Evolutionary conservation across 2,113 vertebrate species (phyloP).

Genomic region (Oncorhynchus nerka): DNA sequence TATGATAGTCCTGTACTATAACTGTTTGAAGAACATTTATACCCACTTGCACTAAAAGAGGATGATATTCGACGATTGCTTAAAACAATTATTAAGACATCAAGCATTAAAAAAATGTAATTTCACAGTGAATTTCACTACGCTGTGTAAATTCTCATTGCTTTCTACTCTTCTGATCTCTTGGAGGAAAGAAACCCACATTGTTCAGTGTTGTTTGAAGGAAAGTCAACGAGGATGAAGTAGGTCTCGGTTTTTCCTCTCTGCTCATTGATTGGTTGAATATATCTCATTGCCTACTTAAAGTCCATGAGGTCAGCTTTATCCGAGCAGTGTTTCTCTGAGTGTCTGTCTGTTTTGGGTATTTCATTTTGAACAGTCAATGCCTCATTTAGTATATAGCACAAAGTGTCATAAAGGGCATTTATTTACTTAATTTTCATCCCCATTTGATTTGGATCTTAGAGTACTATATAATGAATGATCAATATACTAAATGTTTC

Average conservation of each 20-base stretch:
- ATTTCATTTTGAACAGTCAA: no score
- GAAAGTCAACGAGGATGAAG: not conserved
- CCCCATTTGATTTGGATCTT: no score
- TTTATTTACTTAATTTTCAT: no score
- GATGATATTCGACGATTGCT: not conserved
- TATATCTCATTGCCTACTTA: not conserved
- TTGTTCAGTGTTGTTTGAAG: not conserved
- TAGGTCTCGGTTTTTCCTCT: not conserved
- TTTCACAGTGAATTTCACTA: not conserved
- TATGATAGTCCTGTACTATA: not conserved
- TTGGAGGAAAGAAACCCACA: not conserved
- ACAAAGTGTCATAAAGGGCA: no score
- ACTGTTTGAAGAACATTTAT: not conserved
- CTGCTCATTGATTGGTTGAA: not conserved
- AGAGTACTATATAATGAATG: no score
- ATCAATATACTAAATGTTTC: no score
- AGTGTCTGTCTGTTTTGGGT: not conserved
- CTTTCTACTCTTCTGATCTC: not conserved
- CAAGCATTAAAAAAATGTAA: not conserved
- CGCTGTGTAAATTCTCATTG: not conserved
- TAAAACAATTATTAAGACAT: not conserved
- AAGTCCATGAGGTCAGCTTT: not conserved
- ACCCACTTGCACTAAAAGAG: not conserved
- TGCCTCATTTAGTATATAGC: no score
- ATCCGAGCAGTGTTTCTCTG: not conserved